Percentiles rank a stretch among this genome's conserved stretches.
phyloP scores from a whole-genome alignment of 2,888 invertebrate genomes.

The Ectropis crepuscularia region DNA sequence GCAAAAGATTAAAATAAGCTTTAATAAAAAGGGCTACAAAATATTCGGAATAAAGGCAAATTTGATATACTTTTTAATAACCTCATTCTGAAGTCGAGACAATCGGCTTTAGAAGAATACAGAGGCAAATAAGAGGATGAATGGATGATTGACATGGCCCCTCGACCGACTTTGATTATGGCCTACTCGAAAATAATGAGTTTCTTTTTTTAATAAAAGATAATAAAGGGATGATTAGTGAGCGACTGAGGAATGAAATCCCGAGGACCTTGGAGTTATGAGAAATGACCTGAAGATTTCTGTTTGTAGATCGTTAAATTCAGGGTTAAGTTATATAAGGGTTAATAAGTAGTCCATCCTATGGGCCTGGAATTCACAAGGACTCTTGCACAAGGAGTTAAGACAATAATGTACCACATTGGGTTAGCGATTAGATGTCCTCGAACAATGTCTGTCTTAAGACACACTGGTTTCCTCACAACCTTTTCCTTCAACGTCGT shows the following conservation, averaged over 20 bases:
- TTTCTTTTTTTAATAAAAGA: constrained; percentile 36
- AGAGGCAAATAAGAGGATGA: constrained; percentile 34
- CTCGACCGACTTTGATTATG: constrained; percentile 36
- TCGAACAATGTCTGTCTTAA: no score
- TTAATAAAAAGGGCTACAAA: constrained; percentile 29
- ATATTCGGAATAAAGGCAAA: constrained; percentile 17
- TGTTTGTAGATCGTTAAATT: not conserved
- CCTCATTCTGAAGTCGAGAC: constrained; percentile 27
- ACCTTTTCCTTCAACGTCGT: no score
- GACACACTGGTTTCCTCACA: no score
- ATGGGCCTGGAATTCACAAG: no score
- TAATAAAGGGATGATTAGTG: constrained; percentile 35
- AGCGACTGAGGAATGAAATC: constrained; percentile 10
- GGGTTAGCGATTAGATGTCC: no score
- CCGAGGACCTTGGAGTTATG: constrained; percentile 9
- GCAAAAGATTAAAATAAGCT: constrained; percentile 24
- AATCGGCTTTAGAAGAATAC: constrained; percentile 40
- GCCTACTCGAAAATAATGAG: constrained; percentile 40
- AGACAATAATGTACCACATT: no score
- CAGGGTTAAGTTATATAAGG: no score
- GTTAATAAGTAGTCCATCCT: no score
- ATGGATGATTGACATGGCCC: constrained; percentile 37
- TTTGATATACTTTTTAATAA: constrained; percentile 41
- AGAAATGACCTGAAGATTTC: constrained; percentile 4
- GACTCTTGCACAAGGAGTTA: no score